Evolutionary conservation across 1,140 invertebrate genomes (phyloP).

Genomic region (Heliconius himera): DNA sequence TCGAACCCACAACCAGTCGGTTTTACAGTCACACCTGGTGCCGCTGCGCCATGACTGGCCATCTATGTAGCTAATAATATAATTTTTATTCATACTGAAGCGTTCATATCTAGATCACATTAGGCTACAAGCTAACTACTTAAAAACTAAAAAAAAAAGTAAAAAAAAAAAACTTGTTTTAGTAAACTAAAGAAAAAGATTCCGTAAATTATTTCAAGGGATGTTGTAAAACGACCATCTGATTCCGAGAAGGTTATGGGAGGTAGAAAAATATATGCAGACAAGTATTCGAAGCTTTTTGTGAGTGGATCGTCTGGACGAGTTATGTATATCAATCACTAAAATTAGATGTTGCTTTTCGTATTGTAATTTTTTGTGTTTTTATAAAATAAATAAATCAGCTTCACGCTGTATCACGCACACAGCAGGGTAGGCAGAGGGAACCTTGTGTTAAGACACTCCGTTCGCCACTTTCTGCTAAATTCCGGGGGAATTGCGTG

Average conservation of each 20-base stretch:
- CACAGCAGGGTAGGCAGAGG: too few species aligned
- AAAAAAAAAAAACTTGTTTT: slow-evolving; percentile 8
- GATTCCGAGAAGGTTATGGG: slow-evolving; percentile 21
- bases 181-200: not conserved
- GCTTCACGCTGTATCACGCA: too few species aligned
- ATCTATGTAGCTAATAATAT: too few species aligned
- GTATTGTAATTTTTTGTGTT: not conserved
- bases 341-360: not conserved
- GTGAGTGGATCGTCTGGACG: not conserved
- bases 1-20: too few species aligned
- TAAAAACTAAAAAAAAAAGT: too few species aligned
- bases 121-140: not conserved
- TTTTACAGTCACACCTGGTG: too few species aligned
- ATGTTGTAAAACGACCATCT: not conserved
- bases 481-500: too few species aligned
- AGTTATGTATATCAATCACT: not conserved
- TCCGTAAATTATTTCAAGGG: not conserved
- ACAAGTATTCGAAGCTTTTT: slow-evolving; percentile 6
- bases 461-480: too few species aligned
- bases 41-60: too few species aligned
- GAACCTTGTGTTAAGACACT: too few species aligned
- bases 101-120: not conserved
- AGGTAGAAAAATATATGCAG: slow-evolving; percentile 19
- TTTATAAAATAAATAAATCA: too few species aligned
- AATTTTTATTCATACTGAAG: not conserved